Evolutionary conservation across 2,797 vertebrate species (phyloP).

Genomic region (Neoniphon sammara): DNA sequence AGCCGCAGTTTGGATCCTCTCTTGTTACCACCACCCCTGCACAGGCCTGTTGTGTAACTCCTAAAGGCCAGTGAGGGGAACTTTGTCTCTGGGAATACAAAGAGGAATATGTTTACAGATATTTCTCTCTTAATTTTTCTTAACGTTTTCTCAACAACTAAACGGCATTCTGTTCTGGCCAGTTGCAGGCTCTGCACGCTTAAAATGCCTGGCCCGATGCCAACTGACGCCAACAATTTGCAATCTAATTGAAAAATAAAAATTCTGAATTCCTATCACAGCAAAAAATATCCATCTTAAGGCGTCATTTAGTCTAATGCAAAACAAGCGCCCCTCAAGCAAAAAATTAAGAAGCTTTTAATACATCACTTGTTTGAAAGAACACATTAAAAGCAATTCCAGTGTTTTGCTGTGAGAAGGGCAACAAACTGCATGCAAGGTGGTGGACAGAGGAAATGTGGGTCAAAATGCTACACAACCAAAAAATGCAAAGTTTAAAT

Average conservation of each 20-base stretch:
- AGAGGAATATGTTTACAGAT: slow-evolving; percentile 8
- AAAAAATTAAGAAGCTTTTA: too few species aligned
- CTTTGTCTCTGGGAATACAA: slow-evolving; percentile 22
- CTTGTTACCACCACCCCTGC: neutral
- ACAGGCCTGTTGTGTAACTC: neutral
- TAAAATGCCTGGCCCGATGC: neutral
- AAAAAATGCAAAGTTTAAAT: too few species aligned
- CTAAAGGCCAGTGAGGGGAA: slow-evolving; percentile 27
- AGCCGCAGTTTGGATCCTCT: slow-evolving; percentile 6
- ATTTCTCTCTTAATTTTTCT: slow-evolving; percentile 10
- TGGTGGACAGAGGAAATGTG: too few species aligned
- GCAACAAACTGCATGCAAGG: too few species aligned
- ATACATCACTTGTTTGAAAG: too few species aligned
- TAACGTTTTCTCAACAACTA: neutral
- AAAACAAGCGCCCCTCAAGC: too few species aligned
- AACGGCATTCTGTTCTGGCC: neutral
- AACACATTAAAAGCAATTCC: too few species aligned
- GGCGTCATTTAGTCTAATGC: too few species aligned
- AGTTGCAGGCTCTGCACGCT: neutral
- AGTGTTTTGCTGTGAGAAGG: too few species aligned
- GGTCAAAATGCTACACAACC: too few species aligned
- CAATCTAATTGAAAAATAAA: slow-evolving; percentile 10
- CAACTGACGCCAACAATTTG: neutral
- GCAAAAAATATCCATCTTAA: neutral
- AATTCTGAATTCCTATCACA: neutral